Base-by-base conservation (phyloP, 2,888 invertebrate species). In the Pandemis corylana region DNA sequence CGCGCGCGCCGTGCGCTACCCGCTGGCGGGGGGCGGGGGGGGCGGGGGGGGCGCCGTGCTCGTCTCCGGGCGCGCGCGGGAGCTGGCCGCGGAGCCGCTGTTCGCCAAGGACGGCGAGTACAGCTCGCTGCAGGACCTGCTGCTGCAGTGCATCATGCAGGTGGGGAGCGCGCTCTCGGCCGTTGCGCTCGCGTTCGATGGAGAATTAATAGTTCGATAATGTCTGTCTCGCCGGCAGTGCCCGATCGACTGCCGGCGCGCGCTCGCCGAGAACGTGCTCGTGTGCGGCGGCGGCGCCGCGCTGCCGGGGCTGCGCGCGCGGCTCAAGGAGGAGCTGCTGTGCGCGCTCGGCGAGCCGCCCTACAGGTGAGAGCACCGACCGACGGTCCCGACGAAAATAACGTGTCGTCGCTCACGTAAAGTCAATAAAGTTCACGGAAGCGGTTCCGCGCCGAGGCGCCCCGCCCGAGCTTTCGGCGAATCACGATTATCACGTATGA, bases 261-360 rank as follows among this genome's bases (percentile, higher is more conserved):
- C 95, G 67, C 93, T 99, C 59, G 97, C 98, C 0, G 97, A 96
- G 87, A 98, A 98, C 90, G 96, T 99, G 79, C 93, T 99, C 72
- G 91, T 99, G 28, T 96, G 97, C 72, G 99, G 99, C 51, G 99
- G 99, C 12, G 97, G 97, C 2, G 95, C 97, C 0, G 97, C 97
- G 95, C 93, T 97, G 78, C 96, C 97, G 71, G 99, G 99, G 0
- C 96, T 99, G 82, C 95, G 96, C 83, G 95, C 97, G 36, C 95
- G 99, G 71, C 94, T 99, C 0, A 96, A 96, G 78, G 92, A 95
- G 1, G 99, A 99, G 90, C 93, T 99, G 72, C 92, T 96, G 49
- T 85, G 95, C 75, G 95, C 98, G 63, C 86, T 97, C n/a, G 89
- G 95, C 42, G 94, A 95, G 79, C 94, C 95, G 56, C 92, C 95